Evolutionary conservation across 1,140 invertebrate species (phyloP).

Genomic region (Pentalonia nigronervosa): DNA sequence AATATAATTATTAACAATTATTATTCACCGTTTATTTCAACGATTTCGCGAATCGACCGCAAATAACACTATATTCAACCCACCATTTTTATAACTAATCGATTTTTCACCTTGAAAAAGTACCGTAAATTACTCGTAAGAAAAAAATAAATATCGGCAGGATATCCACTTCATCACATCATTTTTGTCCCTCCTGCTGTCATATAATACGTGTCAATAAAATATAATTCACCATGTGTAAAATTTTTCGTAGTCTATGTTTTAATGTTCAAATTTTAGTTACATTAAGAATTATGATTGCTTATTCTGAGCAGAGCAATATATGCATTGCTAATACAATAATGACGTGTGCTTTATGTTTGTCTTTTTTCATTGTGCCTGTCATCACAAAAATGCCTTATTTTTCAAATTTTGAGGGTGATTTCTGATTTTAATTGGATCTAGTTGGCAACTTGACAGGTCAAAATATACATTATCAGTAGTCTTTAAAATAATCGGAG

Average conservation of each 20-base stretch:
- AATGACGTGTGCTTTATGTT: neutral
- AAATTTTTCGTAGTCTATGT: neutral
- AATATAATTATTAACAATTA: constrained; percentile 14
- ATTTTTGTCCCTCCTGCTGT: neutral
- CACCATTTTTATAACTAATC: neutral
- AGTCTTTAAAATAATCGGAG: too few species aligned
- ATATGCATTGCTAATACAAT: neutral
- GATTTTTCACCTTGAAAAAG: neutral
- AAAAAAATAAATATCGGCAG: neutral
- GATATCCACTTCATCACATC: neutral
- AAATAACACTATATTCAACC: neutral
- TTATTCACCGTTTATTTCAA: neutral
- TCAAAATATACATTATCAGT: neutral
- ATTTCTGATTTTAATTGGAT: neutral
- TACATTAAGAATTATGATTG: neutral
- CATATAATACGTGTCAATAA: neutral
- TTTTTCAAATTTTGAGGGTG: neutral
- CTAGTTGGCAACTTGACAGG: neutral
- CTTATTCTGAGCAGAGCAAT: neutral
- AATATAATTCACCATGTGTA: neutral
- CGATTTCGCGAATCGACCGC: neutral
- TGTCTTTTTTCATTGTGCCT: neutral
- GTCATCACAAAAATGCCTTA: neutral
- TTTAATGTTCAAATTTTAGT: neutral
- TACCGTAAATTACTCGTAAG: neutral